Evolutionary conservation across 2,888 invertebrate species (phyloP).

Genomic region (Heliconius cydno): DNA sequence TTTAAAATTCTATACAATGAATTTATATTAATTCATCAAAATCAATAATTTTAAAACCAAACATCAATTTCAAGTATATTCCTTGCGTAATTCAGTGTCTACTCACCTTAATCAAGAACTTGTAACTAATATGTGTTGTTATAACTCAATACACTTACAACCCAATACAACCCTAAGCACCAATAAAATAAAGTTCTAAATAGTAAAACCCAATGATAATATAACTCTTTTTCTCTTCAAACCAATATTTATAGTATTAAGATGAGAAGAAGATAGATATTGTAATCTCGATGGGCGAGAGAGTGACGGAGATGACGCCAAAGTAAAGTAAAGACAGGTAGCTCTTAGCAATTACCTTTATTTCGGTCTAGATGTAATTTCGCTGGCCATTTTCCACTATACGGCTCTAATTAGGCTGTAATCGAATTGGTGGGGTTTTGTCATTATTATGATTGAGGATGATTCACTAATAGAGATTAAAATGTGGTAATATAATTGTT

Average conservation of each 20-base stretch:
- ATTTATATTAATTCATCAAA: not conserved
- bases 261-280: slow-evolving; percentile 57
- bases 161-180: slow-evolving; percentile 31
- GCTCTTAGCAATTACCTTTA: slow-evolving; percentile 75
- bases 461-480: slow-evolving; percentile 65
- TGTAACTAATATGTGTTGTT: slow-evolving; percentile 47
- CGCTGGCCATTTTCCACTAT: slow-evolving; percentile 69
- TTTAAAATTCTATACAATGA: too few relatives aligned
- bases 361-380: slow-evolving; percentile 68
- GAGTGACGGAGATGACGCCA: slow-evolving; percentile 67
- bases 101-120: slow-evolving; percentile 49
- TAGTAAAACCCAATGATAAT: not conserved
- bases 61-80: not conserved
- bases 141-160: slow-evolving; percentile 15
- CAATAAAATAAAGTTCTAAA: slow-evolving; percentile 35
- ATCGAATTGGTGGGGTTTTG: slow-evolving; percentile 72
- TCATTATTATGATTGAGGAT: slow-evolving; percentile 76
- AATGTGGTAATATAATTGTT: slow-evolving; percentile 49
- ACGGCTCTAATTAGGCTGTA: slow-evolving; percentile 75
- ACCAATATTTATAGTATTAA: slow-evolving; percentile 41
- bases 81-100: slow-evolving; percentile 34
- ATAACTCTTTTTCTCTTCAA: slow-evolving; percentile 34
- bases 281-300: slow-evolving; percentile 52
- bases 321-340: slow-evolving; percentile 74
- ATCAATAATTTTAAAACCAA: slow-evolving; percentile 6